Percentiles rank a stretch among this genome's conserved stretches.
Conservation (phyloP, 2,797 vertebrate species). For the Thaleichthys pacificus region DNA sequence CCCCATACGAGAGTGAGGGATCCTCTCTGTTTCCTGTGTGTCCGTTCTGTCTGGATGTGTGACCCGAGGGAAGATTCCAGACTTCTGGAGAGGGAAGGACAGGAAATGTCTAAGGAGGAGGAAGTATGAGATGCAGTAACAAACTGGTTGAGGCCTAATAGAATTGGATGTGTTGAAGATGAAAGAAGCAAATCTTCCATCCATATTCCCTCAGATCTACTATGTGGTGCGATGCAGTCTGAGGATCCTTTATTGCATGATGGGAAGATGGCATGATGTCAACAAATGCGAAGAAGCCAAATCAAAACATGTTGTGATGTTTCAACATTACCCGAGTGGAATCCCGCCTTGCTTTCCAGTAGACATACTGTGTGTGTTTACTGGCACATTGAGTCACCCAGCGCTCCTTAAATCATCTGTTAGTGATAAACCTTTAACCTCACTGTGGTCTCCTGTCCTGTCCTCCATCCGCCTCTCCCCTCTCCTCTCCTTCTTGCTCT, state of each 20-base stretch:
- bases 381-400: conserved; percentile 16
- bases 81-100: conserved; percentile 13
- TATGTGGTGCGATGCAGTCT: not conserved
- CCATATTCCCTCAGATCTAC: not conserved
- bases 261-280: not conserved
- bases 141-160: not conserved
- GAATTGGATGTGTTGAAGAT: not conserved
- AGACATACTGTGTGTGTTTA: conserved; percentile 19
- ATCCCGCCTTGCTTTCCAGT: conserved; percentile 15
- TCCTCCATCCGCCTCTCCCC: not conserved
- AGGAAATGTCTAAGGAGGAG: conserved; percentile 31
- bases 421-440: conserved; percentile 28
- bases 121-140: not conserved
- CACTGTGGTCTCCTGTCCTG: not conserved
- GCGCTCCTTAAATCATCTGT: conserved; percentile 15
- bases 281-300: not conserved
- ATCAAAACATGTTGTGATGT: no score
- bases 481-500: no score
- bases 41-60: conserved; percentile 30
- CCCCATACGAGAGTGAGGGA: conserved; percentile 24
- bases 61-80: conserved; percentile 22
- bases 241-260: not conserved
- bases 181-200: not conserved
- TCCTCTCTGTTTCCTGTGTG: conserved; percentile 15
- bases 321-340: no score